Evolutionary conservation across 2,888 invertebrate genomes (phyloP), one percentile per base, ranked within the genome.

Genomic region (Galerucella calmariensis): DNA sequence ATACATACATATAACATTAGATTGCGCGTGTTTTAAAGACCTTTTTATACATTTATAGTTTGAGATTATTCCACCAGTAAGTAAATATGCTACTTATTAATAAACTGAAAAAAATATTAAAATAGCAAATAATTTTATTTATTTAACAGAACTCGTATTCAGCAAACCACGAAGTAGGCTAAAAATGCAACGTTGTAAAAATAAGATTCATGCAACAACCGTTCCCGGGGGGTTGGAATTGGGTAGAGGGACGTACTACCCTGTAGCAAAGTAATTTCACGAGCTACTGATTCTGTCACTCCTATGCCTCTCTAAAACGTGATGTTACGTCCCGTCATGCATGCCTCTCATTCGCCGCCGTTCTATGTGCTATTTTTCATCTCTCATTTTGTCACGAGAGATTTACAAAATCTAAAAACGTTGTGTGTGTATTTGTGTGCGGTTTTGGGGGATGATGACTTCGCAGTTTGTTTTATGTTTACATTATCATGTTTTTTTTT

Each of bases 221-320:
- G 68, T 69, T 51, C 72, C 59, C 70, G 53, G 48, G 51, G 35
- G 53, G 59, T 44, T 69, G n/a, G 58, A 61, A 53, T 27, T 44
- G 48, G 66, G 11, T 63, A 70, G 67, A 48, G 68, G 24, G 58
- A 56, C 51, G 72, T 63, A 69, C 77, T 66, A 73, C 79, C 80
- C 79, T 77, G 77, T 76, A 77, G 78, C 78, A 75, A 79, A 77
- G 79, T 81, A 80, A 81, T 81, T 81, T 81, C 79, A 81, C 79
- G 77, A 80, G 76, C 77, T 78, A 77, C 77, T 81, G 81, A 75
- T 67, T 81, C 78, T 80, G 81, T 81, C 81, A 79, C 77, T 77
- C 75, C 77, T 72, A 67, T 72, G 69, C 65, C 62, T 62, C 69
- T 46, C 69, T 46, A 69, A 65, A 69, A 69, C 74, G 71, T 76